Base-by-base conservation (phyloP, 2,113 vertebrate genomes). In the Eleginops maclovinus region DNA sequence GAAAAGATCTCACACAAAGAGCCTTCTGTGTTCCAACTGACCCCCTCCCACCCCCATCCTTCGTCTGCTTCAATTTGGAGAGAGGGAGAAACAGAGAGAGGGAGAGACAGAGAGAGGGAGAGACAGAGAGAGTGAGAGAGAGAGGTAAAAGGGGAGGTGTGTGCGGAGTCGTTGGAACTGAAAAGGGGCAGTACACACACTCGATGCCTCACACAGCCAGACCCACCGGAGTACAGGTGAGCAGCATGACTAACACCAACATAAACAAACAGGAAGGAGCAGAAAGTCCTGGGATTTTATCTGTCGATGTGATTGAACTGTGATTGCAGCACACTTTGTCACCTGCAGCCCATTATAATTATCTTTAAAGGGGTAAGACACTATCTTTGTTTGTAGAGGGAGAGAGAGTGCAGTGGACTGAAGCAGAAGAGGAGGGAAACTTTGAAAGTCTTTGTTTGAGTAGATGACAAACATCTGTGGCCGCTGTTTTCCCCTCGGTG, bases 1-100 rank as follows among this genome's bases (percentile, higher is more conserved):
- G 94, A 93, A 94, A 91, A 88, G 83, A 68, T 89, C 73, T 84
- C 91, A 94, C 93, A 95, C 94, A 95, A 94, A 95, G 94, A 91
- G 81, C 91, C 91, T 82, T 91, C 93, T 95, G 93, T 95, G 93
- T 91, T 95, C 91, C 94, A 93, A 86, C 71, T 92, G 89, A 89
- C 85, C 93, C 92, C 92, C 92, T 76, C 81, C 89, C 91, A 68
- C 79, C 90, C 88, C 82, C 79, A 86, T 85, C 85, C 85, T 90
- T 82, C 91, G 74, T 94, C 85, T 91, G 93, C 84, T 77, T 88
- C 84, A 59, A 47, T 59, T 64, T 55, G 75, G 77, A 49, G 63
- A 81, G 77, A n/a, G 69, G 74, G 83, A 28, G 70, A 72, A 75
- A 68, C 69, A 54, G 77, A 67, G 58, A 68, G 53, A 40, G 50